Base-by-base conservation (phyloP, 2,888 invertebrate species). In the Latrodectus hesperus region DNA sequence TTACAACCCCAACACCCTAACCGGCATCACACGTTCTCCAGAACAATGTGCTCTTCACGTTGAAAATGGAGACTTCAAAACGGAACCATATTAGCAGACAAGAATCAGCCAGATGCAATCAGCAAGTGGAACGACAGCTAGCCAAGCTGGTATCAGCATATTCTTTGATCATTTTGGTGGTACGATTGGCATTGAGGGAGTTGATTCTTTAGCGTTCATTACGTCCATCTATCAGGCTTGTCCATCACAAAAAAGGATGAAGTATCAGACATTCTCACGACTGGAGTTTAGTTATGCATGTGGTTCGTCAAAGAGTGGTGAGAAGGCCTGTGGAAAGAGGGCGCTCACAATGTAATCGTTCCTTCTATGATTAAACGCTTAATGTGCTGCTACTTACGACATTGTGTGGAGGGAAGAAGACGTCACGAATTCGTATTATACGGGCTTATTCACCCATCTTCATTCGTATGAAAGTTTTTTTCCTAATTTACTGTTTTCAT, bases 141-240 rank as follows among this genome's bases (percentile, higher is more conserved):
- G n/a, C 60, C 11, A 60, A 16, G 60, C 60, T 16, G 14, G 60
- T 60, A 60, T 16, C 60, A 10, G 6, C 14, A 6, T n/a, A 60
- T 60, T 60, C 60, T 60, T n/a, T 60, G 14, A 60, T 60, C 10
- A 60, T 60, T 60, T 60, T 16, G 60, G 12, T 16, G 60, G 60
- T 60, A n/a, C 60, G 60, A 60, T 60, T 60, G 60, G 60, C 60
- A 60, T 60, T n/a, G 60, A 60, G n/a, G n/a, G 38, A 16, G 60
- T 16, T 16, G n/a, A n/a, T 60, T 60, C 60, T n/a, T 60, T 12
- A 60, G 14, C 60, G 6, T 60, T n/a, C 12, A 60, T 60, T 60
- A 60, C 10, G 60, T 60, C 60, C 12, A 60, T 16, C 60, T 60
- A 60, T 60, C 60, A 60, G 60, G 6, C 60, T 60, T 60, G 60